A percentile compares a stretch with the other conserved stretches of the same genome.
phyloP scores from a whole-genome alignment of 1,140 invertebrate genomes.

The Hycleus phaleratus region DNA sequence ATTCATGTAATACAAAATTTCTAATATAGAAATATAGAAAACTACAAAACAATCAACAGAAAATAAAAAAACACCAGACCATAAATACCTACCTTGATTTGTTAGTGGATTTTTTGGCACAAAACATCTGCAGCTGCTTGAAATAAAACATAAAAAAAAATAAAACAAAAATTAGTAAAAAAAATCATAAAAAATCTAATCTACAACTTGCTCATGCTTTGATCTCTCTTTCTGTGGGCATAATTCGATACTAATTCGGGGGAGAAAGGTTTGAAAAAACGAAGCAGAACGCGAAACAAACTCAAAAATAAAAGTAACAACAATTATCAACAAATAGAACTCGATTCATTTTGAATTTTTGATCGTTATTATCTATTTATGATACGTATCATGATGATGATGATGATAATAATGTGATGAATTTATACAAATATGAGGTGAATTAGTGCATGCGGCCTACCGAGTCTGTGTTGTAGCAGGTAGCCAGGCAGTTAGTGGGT shows the following conservation, averaged over 20 bases:
- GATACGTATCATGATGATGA: no score
- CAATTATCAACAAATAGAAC: neutral
- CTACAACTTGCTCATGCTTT: conserved; percentile 1
- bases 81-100: conserved; percentile 29
- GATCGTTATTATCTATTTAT: no score
- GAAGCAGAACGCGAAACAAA: neutral
- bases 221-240: neutral
- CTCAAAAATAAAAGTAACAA: neutral
- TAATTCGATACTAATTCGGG: neutral
- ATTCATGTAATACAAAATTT: neutral
- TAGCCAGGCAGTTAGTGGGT: conserved; percentile 40
- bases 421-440: conserved; percentile 1
- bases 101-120: conserved; percentile 38
- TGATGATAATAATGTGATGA: neutral
- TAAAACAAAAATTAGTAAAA: conserved; percentile 33
- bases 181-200: conserved; percentile 25
- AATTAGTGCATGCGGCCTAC: conserved; percentile 39
- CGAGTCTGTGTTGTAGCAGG: conserved; percentile 38
- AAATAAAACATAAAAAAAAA: conserved; percentile 32
- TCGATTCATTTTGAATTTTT: neutral
- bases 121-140: conserved; percentile 38
- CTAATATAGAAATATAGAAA: neutral
- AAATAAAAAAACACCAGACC: conserved; percentile 7
- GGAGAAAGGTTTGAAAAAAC: neutral
- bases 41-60: conserved; percentile 17